Conservation (phyloP, 2,888 invertebrate genomes). For the Athalia cordata region DNA sequence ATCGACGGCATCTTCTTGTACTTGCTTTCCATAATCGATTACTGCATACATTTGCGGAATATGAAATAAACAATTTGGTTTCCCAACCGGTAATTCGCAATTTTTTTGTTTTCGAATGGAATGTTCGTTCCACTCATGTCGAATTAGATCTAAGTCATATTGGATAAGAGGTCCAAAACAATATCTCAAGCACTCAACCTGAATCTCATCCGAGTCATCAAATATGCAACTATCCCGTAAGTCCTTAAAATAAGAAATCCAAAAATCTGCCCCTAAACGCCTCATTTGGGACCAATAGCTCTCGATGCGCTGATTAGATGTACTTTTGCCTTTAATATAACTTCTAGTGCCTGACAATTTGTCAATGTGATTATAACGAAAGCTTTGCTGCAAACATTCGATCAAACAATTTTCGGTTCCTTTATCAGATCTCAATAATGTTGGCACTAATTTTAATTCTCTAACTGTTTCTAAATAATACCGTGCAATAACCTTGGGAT, state of each 20-base stretch:
- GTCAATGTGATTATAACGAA: conserved; percentile 41
- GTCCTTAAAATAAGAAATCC: neutral
- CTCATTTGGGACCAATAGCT: conserved; percentile 43
- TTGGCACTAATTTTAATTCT: conserved; percentile 44
- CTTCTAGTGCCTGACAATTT: conserved; percentile 44
- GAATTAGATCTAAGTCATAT: conserved; percentile 20
- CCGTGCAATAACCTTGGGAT: neutral
- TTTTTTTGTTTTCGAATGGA: conserved; percentile 39
- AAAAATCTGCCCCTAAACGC: neutral
- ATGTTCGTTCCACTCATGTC: conserved; percentile 47
- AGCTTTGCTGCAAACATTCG: conserved; percentile 42
- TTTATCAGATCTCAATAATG: conserved; percentile 43
- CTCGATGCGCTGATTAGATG: conserved; percentile 49
- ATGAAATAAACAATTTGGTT: conserved; percentile 4
- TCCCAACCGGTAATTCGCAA: neutral
- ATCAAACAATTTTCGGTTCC: conserved; percentile 46
- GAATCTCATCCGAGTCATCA: neutral
- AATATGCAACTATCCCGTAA: neutral
- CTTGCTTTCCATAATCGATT: neutral
- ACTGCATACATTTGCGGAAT: neutral
- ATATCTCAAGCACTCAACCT: conserved; percentile 34
- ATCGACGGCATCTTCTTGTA: neutral
- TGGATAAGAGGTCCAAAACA: conserved; percentile 45
- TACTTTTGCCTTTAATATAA: conserved; percentile 49
- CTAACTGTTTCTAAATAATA: conserved; percentile 46